These are phyloP conservation scores for Gallinago jamesoni DNA, from an alignment of 2,113 vertebrate genomes.

Conservation along the genomic window DNA sequence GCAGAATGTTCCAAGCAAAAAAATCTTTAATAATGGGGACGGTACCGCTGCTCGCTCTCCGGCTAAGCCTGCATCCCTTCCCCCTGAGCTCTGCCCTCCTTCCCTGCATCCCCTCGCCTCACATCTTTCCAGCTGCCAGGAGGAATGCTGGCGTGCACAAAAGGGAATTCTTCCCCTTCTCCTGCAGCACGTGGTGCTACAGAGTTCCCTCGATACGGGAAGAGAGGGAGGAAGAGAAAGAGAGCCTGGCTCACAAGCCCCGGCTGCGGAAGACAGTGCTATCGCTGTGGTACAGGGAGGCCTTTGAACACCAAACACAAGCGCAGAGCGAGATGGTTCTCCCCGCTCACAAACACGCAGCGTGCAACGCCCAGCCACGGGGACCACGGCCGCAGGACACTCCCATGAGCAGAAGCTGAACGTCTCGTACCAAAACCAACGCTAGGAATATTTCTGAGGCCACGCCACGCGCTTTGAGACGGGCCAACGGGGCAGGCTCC, in stretches of 20 bases:
- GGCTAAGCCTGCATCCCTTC: rapidly evolving
- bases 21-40: rapidly evolving
- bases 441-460: rapidly evolving
- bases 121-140: not conserved
- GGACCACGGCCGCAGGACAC: not conserved
- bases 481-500: too few relatives aligned
- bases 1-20: rapidly evolving
- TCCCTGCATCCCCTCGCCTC: rapidly evolving
- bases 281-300: rapidly evolving
- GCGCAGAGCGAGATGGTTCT: rapidly evolving
- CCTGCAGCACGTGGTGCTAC: rapidly evolving
- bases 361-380: rapidly evolving
- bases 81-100: not conserved
- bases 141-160: rapidly evolving
- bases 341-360: rapidly evolving
- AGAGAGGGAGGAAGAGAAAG: not conserved
- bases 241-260: not conserved
- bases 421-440: rapidly evolving
- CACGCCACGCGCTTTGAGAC: rapidly evolving
- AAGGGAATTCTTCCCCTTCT: not conserved
- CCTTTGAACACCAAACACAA: rapidly evolving
- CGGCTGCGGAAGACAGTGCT: not conserved
- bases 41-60: rapidly evolving
- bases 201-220: not conserved
- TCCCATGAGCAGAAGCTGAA: rapidly evolving